Evolutionary conservation across 1,140 invertebrate species (phyloP).

Genomic region (Calephelis nemesis): DNA sequence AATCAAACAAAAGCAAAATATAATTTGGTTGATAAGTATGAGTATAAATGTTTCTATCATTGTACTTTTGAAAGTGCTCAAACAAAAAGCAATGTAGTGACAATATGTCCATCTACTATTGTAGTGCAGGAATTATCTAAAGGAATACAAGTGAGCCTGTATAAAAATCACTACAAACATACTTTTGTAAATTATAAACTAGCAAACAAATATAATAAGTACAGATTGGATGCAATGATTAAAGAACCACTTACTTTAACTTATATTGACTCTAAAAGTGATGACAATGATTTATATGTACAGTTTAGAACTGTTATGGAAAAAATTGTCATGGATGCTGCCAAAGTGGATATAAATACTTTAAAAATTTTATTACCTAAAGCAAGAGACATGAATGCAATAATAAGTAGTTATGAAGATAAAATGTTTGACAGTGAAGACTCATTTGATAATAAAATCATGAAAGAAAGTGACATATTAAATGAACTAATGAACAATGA

Average conservation of each 20-base stretch:
- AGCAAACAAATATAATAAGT: slow-evolving; percentile 40
- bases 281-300: slow-evolving; percentile 43
- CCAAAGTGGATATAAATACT: slow-evolving; percentile 35
- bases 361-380: slow-evolving; percentile 43
- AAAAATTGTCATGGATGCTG: slow-evolving; percentile 40
- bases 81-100: neutral
- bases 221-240: slow-evolving; percentile 37
- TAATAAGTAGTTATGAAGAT: slow-evolving; percentile 39
- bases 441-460: slow-evolving; percentile 6
- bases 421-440: slow-evolving; percentile 29
- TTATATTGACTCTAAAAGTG: slow-evolving; percentile 11
- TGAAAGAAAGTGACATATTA: slow-evolving; percentile 33
- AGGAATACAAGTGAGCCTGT: slow-evolving; percentile 50
- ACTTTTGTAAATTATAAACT: slow-evolving; percentile 26
- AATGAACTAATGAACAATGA: slow-evolving; percentile 30
- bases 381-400: slow-evolving; percentile 53
- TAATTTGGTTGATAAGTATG: slow-evolving; percentile 33
- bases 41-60: slow-evolving; percentile 37
- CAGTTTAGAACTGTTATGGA: slow-evolving; percentile 54
- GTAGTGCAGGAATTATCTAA: slow-evolving; percentile 42
- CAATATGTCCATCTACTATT: slow-evolving; percentile 48
- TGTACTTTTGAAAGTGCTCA: slow-evolving; percentile 32
- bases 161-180: slow-evolving; percentile 46
- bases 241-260: slow-evolving; percentile 29
- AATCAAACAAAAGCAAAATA: slow-evolving; percentile 35